Percentiles rank a stretch among this genome's conserved stretches.
phyloP scores from a whole-genome alignment of 2,888 invertebrate species.

The Sinotaia quadrata region DNA sequence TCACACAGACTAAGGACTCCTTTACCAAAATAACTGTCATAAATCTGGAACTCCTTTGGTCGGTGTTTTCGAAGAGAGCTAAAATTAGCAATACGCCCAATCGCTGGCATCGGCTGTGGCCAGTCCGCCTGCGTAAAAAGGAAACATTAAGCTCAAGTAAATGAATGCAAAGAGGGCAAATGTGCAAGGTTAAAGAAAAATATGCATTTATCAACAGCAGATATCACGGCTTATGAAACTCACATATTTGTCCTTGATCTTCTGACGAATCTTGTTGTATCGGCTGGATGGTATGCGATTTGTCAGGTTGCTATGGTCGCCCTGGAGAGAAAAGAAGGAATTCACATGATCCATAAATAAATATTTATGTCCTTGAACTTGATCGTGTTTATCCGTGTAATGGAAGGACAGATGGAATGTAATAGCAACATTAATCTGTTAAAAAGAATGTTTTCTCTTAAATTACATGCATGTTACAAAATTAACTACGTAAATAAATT shows the following conservation, averaged over 20 bases:
- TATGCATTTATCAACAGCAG: neutral
- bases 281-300: slow-evolving; percentile 83
- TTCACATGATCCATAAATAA: too few species aligned
- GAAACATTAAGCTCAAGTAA: neutral
- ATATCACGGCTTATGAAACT: slow-evolving; percentile 48
- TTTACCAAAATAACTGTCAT: slow-evolving; percentile 93
- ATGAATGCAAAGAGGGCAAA: neutral
- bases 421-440: too few species aligned
- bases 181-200: neutral
- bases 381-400: too few species aligned
- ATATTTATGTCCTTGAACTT: too few species aligned
- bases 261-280: slow-evolving; percentile 89
- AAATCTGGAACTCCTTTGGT: slow-evolving; percentile 96
- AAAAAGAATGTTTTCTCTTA: too few species aligned
- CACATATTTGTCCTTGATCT: slow-evolving; percentile 81
- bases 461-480: too few species aligned
- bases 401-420: too few species aligned
- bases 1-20: too few species aligned
- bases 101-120: slow-evolving; percentile 85
- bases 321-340: slow-evolving; percentile 51
- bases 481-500: too few species aligned
- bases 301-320: slow-evolving; percentile 73
- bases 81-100: slow-evolving; percentile 97
- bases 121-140: slow-evolving; percentile 72
- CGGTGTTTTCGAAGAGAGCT: slow-evolving; percentile 95